Base-by-base conservation (phyloP, 2,888 invertebrate genomes). In the Nomada goodeniana region DNA sequence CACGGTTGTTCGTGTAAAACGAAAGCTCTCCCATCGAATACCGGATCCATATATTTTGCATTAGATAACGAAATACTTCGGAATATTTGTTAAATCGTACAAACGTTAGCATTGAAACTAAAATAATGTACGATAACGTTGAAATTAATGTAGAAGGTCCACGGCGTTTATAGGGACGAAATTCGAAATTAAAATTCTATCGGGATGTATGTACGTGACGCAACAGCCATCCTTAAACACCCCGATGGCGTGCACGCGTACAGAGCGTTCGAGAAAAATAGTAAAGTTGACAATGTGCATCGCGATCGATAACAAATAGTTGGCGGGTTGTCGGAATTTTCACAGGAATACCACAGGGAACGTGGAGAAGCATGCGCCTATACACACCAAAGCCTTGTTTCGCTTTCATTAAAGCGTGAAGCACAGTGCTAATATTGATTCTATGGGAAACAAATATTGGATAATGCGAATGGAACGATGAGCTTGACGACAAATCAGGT, bases 341-440 rank as follows among this genome's bases (percentile, higher is more conserved):
- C 1, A 23, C 68, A 69, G 64, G 73, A 78, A 72, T 63, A 73
- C 55, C 68, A 5, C 47, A 36, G n/a, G 29, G 11, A 55, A 44
- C 23, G 50, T 13, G n/a, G 11, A 1, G 2, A 20, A n/a, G 53
- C 55, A 72, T 60, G 23, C 61, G 20, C 50, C 7, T 36, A 36
- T 36, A 36, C 36, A 36, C 7, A 7, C 7, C 36, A 36, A 36
- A 36, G 36, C 36, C 70, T 18, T 59, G 63, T 72, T 72, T 60
- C 59, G 76, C 70, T 85, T 88, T 84, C 85, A 86, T 88, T 86
- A 83, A 77, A 72, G 15, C 60, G 52, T 73, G 76, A 74, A 86
- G 71, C 65, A 78, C 78, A 83, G 50, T 86, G 83, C 83, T 86
- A 85, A 86, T 85, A 87, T 85, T 87, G 80, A 79, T 83, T 71